phyloP scores from a whole-genome alignment of 2,888 invertebrate genomes.

The Scrobipalpa costella region DNA sequence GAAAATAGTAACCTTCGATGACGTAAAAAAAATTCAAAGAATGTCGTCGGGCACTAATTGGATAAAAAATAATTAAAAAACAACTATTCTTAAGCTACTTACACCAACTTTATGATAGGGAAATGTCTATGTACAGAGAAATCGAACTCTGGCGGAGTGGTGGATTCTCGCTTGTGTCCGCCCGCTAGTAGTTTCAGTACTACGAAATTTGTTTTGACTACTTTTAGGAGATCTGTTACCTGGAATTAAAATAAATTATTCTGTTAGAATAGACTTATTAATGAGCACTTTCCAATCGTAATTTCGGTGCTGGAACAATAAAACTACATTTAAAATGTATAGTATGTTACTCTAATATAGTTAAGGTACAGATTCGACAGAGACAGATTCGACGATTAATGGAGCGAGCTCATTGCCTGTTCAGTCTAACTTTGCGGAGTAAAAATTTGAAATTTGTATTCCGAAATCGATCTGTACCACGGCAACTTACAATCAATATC shows the following conservation, averaged over 20 bases:
- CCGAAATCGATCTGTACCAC: too few relatives aligned
- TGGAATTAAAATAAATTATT: slow-evolving; percentile 55
- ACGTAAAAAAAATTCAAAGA: not conserved
- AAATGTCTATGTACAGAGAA: slow-evolving; percentile 94
- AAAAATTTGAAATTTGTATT: too few relatives aligned
- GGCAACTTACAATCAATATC: too few relatives aligned
- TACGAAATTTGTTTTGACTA: slow-evolving; percentile 97
- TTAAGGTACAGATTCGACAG: too few relatives aligned
- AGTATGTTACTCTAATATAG: too few relatives aligned
- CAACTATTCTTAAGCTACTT: slow-evolving; percentile 37
- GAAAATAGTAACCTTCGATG: not conserved
- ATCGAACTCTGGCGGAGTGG: slow-evolving; percentile 93
- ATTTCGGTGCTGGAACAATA: not conserved
- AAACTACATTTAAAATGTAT: too few relatives aligned
- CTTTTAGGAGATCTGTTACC: slow-evolving; percentile 90
- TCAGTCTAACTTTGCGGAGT: too few relatives aligned
- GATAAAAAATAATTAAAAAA: slow-evolving; percentile 9
- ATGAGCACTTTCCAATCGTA: not conserved
- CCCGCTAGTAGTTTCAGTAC: slow-evolving; percentile 95
- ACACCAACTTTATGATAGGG: slow-evolving; percentile 90
- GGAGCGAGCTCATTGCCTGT: too few relatives aligned
- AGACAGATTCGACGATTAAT: too few relatives aligned
- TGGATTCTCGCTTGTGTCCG: slow-evolving; percentile 94
- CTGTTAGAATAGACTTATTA: too few relatives aligned
- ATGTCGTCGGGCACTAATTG: not conserved